These are phyloP conservation scores for Lasius fuliginosus DNA, from an alignment of 2,888 invertebrate genomes.

Conservation along the genomic window DNA sequence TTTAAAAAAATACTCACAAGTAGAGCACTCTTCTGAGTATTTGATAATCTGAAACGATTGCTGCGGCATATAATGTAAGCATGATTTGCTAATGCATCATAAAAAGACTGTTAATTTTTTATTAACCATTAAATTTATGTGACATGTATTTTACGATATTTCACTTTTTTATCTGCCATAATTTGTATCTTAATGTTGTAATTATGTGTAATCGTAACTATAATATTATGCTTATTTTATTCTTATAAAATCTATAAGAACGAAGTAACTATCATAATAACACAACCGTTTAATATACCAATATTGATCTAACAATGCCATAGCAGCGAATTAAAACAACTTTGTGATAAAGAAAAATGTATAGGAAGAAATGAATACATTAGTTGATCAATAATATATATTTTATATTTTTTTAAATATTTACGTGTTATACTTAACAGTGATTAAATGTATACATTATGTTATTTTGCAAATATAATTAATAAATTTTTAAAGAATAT, in stretches of 20 bases:
- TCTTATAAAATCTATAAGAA: background rate
- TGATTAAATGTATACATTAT: slow-evolving; percentile 28
- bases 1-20: slow-evolving; percentile 42
- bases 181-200: slow-evolving; percentile 1
- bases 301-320: slow-evolving; percentile 68
- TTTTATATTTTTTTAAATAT: slow-evolving; percentile 54
- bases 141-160: slow-evolving; percentile 55
- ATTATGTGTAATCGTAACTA: background rate
- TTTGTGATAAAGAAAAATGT: background rate
- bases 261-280: background rate
- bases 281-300: background rate
- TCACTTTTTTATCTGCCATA: slow-evolving; percentile 30
- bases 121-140: slow-evolving; percentile 28
- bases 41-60: slow-evolving; percentile 44
- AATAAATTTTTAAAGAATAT: slow-evolving; percentile 3
- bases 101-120: slow-evolving; percentile 9
- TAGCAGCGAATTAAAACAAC: slow-evolving; percentile 2
- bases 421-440: slow-evolving; percentile 51
- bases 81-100: slow-evolving; percentile 29
- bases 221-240: background rate
- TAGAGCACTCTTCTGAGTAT: slow-evolving; percentile 11
- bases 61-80: slow-evolving; percentile 32
- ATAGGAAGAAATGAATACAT: slow-evolving; percentile 9
- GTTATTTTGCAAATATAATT: slow-evolving; percentile 9
- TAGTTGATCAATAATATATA: slow-evolving; percentile 47